Evolutionary conservation across 2,113 vertebrate genomes (phyloP).

Genomic region (Poecile atricapillus): DNA sequence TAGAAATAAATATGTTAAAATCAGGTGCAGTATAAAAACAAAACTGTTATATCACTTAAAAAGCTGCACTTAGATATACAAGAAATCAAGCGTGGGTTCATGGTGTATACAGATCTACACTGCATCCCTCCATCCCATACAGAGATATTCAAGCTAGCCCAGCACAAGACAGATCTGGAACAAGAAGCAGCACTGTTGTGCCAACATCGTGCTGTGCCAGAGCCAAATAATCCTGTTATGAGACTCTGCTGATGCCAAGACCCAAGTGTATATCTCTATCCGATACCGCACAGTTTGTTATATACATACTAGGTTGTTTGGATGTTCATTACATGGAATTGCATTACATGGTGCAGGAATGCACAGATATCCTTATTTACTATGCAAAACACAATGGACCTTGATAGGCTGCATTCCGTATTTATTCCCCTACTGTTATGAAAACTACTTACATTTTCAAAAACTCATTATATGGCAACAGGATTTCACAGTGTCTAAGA

Average conservation of each 20-base stretch:
- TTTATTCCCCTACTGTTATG: background rate
- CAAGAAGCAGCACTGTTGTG: background rate
- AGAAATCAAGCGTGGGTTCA: background rate
- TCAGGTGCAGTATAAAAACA: background rate
- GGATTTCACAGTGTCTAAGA: constrained; percentile 28
- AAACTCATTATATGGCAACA: constrained; percentile 13
- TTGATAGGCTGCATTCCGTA: background rate
- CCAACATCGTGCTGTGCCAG: background rate
- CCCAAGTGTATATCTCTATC: background rate
- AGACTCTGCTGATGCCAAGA: background rate
- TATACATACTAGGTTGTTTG: background rate
- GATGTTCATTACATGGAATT: background rate
- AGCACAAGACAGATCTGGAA: background rate
- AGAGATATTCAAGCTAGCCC: background rate
- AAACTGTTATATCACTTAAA: background rate
- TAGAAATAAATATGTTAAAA: background rate
- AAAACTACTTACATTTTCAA: constrained; percentile 38
- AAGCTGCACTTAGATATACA: background rate
- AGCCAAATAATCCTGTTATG: background rate
- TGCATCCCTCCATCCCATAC: background rate
- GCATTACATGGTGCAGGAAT: background rate
- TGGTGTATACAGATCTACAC: background rate
- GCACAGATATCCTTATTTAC: background rate
- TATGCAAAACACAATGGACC: background rate
- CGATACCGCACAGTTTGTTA: background rate